phyloP scores from a whole-genome alignment of 2,113 vertebrate genomes.

The Trogon melanurus region DNA sequence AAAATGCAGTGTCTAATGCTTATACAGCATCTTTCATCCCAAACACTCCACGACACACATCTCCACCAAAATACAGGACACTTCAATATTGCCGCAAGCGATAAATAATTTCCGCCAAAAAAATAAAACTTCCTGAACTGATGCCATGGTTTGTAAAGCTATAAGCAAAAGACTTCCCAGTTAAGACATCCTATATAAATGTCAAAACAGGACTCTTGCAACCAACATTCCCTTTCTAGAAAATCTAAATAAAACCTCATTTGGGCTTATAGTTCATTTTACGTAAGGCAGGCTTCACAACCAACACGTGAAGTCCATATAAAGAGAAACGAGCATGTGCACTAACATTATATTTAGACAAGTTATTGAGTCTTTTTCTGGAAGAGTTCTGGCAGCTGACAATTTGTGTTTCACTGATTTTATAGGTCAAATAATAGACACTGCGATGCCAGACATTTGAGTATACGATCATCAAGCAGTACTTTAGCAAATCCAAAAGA shows the following conservation, averaged over 20 bases:
- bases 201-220: not conserved
- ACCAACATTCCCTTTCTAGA: not conserved
- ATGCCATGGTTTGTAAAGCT: not conserved
- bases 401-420: slow-evolving; percentile 11
- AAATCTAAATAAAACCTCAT: not conserved
- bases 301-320: not conserved
- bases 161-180: not conserved
- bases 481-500: slow-evolving; percentile 40
- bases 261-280: not conserved
- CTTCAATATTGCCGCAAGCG: not conserved
- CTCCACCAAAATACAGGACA: not conserved
- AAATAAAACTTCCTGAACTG: not conserved
- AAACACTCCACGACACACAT: not conserved
- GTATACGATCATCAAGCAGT: not conserved
- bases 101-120: not conserved
- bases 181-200: not conserved
- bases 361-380: not conserved
- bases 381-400: not conserved
- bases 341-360: not conserved
- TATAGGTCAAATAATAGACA: slow-evolving; percentile 38
- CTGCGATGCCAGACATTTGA: not conserved
- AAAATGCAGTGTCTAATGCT: not conserved
- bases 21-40: not conserved
- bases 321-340: not conserved
- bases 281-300: not conserved